These are phyloP conservation scores for Oreortyx pictus DNA, from an alignment of 2,797 vertebrate species.

Conservation along the genomic window DNA sequence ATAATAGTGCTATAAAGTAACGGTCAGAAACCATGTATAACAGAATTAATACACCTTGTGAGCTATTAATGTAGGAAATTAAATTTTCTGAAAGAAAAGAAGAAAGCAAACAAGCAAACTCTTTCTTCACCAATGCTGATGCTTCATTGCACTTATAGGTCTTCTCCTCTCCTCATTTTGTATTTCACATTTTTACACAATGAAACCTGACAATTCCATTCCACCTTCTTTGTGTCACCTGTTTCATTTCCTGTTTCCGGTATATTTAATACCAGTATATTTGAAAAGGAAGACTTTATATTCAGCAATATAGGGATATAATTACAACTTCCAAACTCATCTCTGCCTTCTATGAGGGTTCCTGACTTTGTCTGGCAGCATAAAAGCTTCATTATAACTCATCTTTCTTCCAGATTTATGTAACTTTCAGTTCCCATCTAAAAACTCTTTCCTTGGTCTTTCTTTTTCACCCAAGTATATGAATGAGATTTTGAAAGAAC, in stretches of 20 bases:
- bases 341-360: not conserved
- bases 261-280: not conserved
- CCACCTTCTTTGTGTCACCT: not conserved
- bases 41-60: not conserved
- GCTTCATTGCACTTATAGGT: not conserved
- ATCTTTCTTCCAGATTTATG: not conserved
- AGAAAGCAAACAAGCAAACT: not conserved
- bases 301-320: not conserved
- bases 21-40: not conserved
- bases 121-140: not conserved
- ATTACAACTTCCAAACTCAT: not conserved
- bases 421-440: not conserved
- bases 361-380: not conserved
- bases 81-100: not conserved
- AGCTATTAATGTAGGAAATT: not conserved
- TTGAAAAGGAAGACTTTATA: not conserved
- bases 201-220: not conserved
- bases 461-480: not conserved
- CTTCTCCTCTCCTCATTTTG: not conserved
- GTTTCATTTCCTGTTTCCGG: not conserved
- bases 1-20: not conserved
- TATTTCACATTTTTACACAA: not conserved
- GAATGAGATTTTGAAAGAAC: constrained; percentile 6
- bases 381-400: not conserved
- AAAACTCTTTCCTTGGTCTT: not conserved